A percentile compares a stretch with the other conserved stretches of the same genome.
Evolutionary conservation across 2,797 vertebrate species (phyloP).

Genomic region (Crax fasciolata): DNA sequence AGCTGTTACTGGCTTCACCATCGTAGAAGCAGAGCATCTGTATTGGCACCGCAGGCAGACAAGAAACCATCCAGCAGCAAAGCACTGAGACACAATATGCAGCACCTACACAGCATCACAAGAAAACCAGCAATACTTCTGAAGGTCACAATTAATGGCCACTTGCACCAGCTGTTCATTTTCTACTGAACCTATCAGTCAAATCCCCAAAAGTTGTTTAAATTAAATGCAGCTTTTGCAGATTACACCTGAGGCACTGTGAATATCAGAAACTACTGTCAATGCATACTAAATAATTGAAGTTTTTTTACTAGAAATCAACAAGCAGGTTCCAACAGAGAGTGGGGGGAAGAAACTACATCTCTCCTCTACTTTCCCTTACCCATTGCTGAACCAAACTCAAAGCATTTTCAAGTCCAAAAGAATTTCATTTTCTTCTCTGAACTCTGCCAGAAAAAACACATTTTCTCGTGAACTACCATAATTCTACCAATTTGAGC

Average conservation of each 20-base stretch:
- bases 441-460: neutral
- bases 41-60: neutral
- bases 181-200: neutral
- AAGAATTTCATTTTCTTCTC: neutral
- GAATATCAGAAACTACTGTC: neutral
- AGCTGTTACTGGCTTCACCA: neutral
- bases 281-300: neutral
- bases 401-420: neutral
- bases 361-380: neutral
- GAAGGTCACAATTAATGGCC: neutral
- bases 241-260: neutral
- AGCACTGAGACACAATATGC: neutral
- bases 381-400: neutral
- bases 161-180: neutral
- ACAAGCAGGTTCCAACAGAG: neutral
- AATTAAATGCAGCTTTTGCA: neutral
- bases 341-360: neutral
- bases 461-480: neutral
- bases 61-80: neutral
- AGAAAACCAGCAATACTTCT: neutral
- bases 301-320: neutral
- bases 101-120: rapidly evolving
- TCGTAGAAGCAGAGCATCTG: neutral
- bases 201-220: neutral
- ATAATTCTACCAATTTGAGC: neutral